These are phyloP conservation scores for Parambassis ranga DNA, from an alignment of 2,797 vertebrate genomes.

Conservation along the genomic window DNA sequence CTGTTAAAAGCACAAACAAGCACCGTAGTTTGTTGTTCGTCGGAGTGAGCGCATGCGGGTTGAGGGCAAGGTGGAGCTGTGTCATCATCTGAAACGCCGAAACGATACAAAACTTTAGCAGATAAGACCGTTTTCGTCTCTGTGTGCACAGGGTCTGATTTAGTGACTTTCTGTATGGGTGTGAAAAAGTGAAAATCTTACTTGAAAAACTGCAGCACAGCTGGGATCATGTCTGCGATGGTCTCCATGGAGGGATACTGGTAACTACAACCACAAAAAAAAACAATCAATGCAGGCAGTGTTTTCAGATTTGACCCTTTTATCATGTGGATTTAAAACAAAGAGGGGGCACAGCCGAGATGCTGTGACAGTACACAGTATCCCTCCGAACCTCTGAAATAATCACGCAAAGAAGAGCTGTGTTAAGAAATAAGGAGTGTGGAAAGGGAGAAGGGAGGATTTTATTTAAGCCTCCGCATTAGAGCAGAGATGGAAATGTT, in stretches of 20 bases:
- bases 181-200: slow-evolving; percentile 65
- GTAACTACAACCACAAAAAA: slow-evolving; percentile 72
- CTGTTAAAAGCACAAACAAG: too few species aligned
- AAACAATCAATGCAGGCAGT: not conserved
- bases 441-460: slow-evolving; percentile 10
- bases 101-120: too few species aligned
- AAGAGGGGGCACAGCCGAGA: slow-evolving; percentile 13
- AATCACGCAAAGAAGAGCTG: not conserved
- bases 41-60: too few species aligned
- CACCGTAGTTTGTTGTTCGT: too few species aligned
- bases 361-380: slow-evolving; percentile 5
- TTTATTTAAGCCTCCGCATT: slow-evolving; percentile 46
- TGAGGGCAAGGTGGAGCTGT: too few species aligned
- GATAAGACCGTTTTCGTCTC: too few species aligned
- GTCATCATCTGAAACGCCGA: too few species aligned
- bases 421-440: not conserved
- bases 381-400: slow-evolving; percentile 21
- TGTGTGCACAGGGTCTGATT: too few species aligned
- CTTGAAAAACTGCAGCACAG: slow-evolving; percentile 90
- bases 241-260: slow-evolving; percentile 91
- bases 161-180: not conserved
- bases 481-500: slow-evolving; percentile 9
- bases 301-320: not conserved
- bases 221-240: slow-evolving; percentile 89
- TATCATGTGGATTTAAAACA: slow-evolving; percentile 1